phyloP scores from a whole-genome alignment of 2,113 vertebrate species.

The Erythrocercus mccallii region DNA sequence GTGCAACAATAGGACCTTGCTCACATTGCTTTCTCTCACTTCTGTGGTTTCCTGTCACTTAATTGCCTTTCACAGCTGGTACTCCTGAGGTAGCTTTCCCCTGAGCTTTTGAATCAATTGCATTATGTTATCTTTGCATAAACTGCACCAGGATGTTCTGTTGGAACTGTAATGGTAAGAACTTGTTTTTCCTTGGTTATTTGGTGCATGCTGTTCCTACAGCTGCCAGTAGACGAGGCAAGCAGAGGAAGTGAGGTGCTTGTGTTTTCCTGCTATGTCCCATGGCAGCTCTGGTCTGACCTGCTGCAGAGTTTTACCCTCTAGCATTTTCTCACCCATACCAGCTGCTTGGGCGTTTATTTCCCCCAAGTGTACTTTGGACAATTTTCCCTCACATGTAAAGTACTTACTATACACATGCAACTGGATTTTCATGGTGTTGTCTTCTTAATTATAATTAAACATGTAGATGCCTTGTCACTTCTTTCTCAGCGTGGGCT shows the following conservation, averaged over 20 bases:
- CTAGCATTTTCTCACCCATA: not conserved
- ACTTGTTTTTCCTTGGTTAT: not conserved
- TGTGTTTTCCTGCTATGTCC: not conserved
- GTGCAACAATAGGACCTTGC: not conserved
- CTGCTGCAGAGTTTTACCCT: not conserved
- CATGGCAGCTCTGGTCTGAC: not conserved
- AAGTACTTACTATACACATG: not conserved
- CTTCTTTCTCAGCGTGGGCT: not conserved
- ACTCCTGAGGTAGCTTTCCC: not conserved
- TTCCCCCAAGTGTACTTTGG: not conserved
- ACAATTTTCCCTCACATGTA: not conserved
- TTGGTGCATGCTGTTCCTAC: not conserved
- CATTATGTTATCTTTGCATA: not conserved
- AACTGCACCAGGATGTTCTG: not conserved
- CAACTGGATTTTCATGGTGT: not conserved
- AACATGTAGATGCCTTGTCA: not conserved
- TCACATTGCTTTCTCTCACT: not conserved
- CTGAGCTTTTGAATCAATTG: not conserved
- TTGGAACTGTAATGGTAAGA: not conserved
- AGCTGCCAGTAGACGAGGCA: fast-evolving
- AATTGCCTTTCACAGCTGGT: not conserved
- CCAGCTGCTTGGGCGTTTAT: not conserved
- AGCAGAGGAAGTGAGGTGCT: not conserved
- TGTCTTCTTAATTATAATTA: not conserved
- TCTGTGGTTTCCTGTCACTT: not conserved